Conservation (phyloP, 2,888 invertebrate species). For the Yponomeuta sedellus region DNA sequence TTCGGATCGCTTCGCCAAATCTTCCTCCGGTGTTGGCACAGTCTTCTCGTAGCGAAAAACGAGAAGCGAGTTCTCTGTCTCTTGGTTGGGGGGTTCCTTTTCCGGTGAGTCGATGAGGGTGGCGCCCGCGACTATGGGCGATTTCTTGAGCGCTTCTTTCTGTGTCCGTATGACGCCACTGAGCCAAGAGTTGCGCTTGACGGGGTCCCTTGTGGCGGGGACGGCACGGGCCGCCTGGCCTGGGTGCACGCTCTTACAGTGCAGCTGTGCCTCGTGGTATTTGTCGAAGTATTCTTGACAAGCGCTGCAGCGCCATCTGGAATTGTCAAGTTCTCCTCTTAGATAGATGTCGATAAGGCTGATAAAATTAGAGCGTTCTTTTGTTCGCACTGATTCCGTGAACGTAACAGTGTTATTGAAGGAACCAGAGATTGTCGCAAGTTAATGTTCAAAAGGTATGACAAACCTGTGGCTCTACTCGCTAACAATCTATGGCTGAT, state of each 20-base stretch:
- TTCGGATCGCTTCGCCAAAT: slow-evolving; percentile 11
- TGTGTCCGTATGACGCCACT: slow-evolving; percentile 38
- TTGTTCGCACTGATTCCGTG: too few relatives aligned
- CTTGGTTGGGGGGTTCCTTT: slow-evolving; percentile 4
- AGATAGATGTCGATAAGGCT: not conserved
- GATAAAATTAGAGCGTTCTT: too few relatives aligned
- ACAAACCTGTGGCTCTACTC: too few relatives aligned
- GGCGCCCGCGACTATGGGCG: slow-evolving; percentile 11
- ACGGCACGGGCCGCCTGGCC: slow-evolving; percentile 36
- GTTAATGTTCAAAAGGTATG: too few relatives aligned
- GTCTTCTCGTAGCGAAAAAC: slow-evolving; percentile 53
- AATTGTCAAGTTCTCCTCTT: slow-evolving; percentile 21
- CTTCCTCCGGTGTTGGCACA: slow-evolving; percentile 40
- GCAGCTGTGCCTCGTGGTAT: slow-evolving; percentile 63
- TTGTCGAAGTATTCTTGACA: slow-evolving; percentile 47
- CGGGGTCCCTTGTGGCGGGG: slow-evolving; percentile 44
- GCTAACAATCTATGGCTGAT: too few relatives aligned
- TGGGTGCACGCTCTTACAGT: slow-evolving; percentile 46
- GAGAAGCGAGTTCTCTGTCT: slow-evolving; percentile 49
- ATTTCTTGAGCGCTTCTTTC: slow-evolving; percentile 25
- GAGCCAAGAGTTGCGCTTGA: slow-evolving; percentile 46
- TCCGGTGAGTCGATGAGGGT: slow-evolving; percentile 6
- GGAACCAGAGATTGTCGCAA: too few relatives aligned
- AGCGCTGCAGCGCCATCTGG: slow-evolving; percentile 59
- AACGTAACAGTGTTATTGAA: too few relatives aligned